Evolutionary conservation across 1,140 invertebrate genomes (phyloP).

Genomic region (Stegodyphus dumicola): DNA sequence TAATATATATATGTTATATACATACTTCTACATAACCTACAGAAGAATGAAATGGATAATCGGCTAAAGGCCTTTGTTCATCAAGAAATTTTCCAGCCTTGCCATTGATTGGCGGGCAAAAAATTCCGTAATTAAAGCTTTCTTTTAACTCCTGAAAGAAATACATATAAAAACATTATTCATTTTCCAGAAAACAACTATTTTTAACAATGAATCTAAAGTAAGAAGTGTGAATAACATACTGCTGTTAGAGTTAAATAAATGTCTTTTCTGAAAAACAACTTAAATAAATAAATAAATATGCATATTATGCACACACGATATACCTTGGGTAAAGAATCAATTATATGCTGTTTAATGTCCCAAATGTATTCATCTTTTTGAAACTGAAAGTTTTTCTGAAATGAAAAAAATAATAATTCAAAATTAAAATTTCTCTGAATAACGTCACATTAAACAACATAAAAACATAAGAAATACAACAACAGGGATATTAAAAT

Average conservation of each 20-base stretch:
- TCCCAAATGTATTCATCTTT: conserved; percentile 96
- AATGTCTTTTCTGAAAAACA: no score
- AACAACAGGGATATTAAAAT: no score
- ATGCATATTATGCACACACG: no score
- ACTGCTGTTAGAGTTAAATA: no score
- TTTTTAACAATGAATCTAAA: no score
- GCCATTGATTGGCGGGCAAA: conserved; percentile 81
- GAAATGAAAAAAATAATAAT: conserved; percentile 66
- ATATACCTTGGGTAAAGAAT: conserved; percentile 91
- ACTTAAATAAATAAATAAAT: no score
- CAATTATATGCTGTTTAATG: conserved; percentile 95
- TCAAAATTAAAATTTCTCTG: neutral
- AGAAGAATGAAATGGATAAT: conserved; percentile 77
- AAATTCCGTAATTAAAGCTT: conserved; percentile 95
- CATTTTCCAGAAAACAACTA: no score
- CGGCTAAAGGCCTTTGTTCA: conserved; percentile 92
- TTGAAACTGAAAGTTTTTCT: conserved; percentile 97
- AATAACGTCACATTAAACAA: no score
- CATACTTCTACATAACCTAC: conserved; percentile 56
- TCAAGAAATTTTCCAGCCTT: conserved; percentile 93
- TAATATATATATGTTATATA: no score
- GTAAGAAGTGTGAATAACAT: no score
- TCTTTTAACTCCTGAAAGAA: conserved; percentile 92
- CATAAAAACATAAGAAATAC: no score
- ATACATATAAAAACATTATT: conserved; percentile 34